Conservation (phyloP, 2,797 vertebrate species). For the Darevskia mixta region DNA sequence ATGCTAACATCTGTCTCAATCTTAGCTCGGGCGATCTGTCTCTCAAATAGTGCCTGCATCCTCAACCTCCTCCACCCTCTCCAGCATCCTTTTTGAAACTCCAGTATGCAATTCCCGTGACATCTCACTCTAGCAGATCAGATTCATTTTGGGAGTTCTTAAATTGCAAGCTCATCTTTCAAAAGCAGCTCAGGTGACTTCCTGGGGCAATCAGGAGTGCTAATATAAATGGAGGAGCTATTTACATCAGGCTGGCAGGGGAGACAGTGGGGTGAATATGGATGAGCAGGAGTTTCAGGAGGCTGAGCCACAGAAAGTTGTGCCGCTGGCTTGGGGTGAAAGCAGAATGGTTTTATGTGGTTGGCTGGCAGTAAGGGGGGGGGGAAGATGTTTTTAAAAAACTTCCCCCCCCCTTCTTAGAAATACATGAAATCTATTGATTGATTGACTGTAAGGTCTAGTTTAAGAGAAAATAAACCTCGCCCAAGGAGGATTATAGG, state of each 20-base stretch:
- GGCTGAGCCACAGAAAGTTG: not conserved
- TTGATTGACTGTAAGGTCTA: too few relatives aligned
- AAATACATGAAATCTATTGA: too few relatives aligned
- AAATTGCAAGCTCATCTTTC: not conserved
- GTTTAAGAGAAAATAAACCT: too few relatives aligned
- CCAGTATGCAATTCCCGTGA: not conserved
- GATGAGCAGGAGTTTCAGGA: not conserved
- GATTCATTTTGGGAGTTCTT: not conserved
- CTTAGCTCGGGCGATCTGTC: not conserved
- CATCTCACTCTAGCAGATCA: too few relatives aligned
- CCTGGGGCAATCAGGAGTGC: not conserved
- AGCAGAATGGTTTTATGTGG: not conserved
- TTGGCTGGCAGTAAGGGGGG: not conserved
- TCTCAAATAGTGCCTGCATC: not conserved
- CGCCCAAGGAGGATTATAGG: too few relatives aligned
- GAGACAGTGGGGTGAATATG: not conserved
- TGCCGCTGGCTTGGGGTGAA: not conserved
- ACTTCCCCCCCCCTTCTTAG: too few relatives aligned
- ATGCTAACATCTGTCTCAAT: too few relatives aligned
- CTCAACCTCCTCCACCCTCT: not conserved
- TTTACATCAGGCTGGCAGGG: not conserved
- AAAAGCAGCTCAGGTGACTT: not conserved
- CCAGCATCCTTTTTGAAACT: not conserved
- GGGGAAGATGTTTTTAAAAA: too few relatives aligned
- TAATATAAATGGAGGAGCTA: not conserved